Evolutionary conservation across 2,888 invertebrate genomes (phyloP).

Genomic region (Parnassius smintheus): DNA sequence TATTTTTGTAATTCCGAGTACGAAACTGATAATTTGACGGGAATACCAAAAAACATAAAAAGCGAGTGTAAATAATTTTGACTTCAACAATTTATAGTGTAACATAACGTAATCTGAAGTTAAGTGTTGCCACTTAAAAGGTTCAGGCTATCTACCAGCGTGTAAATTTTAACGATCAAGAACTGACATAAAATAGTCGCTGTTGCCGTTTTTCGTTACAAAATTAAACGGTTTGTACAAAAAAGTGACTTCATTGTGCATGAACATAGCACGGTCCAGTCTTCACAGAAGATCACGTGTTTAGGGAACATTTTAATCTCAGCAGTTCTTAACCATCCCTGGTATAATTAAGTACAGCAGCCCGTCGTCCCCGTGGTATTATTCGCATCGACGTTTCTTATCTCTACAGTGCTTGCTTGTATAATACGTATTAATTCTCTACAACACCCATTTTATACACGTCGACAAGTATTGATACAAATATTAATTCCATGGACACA

Average conservation of each 20-base stretch:
- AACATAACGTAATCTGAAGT: not conserved
- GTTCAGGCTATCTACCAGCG: not conserved
- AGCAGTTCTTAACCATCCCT: constrained; percentile 33
- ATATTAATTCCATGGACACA: constrained; percentile 22
- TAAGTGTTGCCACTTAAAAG: constrained; percentile 6
- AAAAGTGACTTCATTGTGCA: constrained; percentile 77
- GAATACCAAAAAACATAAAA: no score
- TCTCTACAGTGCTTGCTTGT: no score
- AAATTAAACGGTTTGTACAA: constrained; percentile 63
- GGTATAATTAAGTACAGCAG: constrained; percentile 26
- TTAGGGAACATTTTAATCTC: constrained; percentile 61
- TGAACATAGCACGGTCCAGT: constrained; percentile 56
- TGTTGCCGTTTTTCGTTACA: constrained; percentile 9
- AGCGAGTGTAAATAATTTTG: no score
- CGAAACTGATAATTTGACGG: no score
- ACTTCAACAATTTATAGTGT: no score
- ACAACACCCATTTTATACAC: no score
- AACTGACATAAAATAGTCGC: not conserved
- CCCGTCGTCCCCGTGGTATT: constrained; percentile 17
- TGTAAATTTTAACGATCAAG: constrained; percentile 1
- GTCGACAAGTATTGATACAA: not conserved
- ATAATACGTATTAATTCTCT: no score
- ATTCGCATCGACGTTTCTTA: not conserved
- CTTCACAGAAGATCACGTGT: constrained; percentile 68
- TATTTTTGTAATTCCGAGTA: no score